Evolutionary conservation across 1,140 invertebrate genomes (phyloP), one percentile per base, ranked within the genome.

Genomic region (Neodiprion fabricii): DNA sequence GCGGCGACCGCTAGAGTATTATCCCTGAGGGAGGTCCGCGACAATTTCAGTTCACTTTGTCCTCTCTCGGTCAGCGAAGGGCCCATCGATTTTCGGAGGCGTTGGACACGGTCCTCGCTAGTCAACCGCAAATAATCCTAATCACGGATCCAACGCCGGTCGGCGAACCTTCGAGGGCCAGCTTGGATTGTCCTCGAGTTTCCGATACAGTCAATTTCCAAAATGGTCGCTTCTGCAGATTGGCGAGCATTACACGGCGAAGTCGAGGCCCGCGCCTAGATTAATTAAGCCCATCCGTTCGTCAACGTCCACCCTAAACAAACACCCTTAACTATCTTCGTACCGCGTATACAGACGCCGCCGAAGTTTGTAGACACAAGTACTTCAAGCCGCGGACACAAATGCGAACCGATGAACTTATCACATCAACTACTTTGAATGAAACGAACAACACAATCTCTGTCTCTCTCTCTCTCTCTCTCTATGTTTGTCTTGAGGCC

Each of bases 121-220:
- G 2, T 61, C 53, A 61, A 61, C 53, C 53, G 53, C 53, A 61
- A 61, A 61, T 61, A 61, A 61, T 61, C 53, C 53, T 61, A 61
- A 61, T 61, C 53, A 61, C 53, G 53, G 53, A 61, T 61, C 53
- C 53, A 61, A 61, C 53, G 53, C 8, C 53, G 53, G 53, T 61
- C 9, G 53, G 53, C 53, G 28, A 40, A 40, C 28, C 11, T 61
- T 61, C 53, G 53, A 61, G 53, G 11, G 53, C 53, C n/a, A 40
- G 28, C 28, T 17, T 17, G 53, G n/a, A 61, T 61, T 17, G 53
- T 61, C 53, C 11, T 61, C 53, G 7, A 61, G 53, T 9, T 61
- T 61, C 53, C n/a, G 53, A 61, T 61, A 61, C 53, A 61, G 53
- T 61, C 3, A 61, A 61, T 61, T 12, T 61, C 53, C 11, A 61